Evolutionary conservation across 2,113 vertebrate species (phyloP).

Genomic region (Zootoca vivipara): DNA sequence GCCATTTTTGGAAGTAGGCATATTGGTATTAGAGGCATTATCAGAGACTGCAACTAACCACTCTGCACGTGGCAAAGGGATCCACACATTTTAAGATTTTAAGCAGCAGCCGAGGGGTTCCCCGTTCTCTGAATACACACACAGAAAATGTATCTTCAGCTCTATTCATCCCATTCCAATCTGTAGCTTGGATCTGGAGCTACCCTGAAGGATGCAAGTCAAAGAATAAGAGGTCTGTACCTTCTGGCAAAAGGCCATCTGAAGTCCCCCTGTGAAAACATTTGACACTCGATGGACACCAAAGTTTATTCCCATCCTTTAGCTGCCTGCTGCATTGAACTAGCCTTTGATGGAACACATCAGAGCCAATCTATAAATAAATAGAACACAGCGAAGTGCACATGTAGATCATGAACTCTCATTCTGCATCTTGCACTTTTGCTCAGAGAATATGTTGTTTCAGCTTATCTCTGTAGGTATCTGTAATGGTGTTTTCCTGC

Average conservation of each 20-base stretch:
- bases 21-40: no score
- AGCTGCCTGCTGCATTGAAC: slow-evolving; percentile 66
- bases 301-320: slow-evolving; percentile 66
- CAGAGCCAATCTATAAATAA: slow-evolving; percentile 66
- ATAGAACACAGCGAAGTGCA: slow-evolving; percentile 59
- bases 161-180: slow-evolving; percentile 32
- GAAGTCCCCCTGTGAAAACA: slow-evolving; percentile 58
- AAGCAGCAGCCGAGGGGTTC: not conserved
- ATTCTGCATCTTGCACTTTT: slow-evolving; percentile 67
- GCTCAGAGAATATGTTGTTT: slow-evolving; percentile 61
- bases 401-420: slow-evolving; percentile 64
- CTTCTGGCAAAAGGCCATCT: slow-evolving; percentile 45
- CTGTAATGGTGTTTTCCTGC: slow-evolving; percentile 52
- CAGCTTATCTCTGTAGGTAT: slow-evolving; percentile 57
- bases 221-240: slow-evolving; percentile 32
- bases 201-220: slow-evolving; percentile 42
- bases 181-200: slow-evolving; percentile 45
- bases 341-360: slow-evolving; percentile 71
- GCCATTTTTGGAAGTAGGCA: not conserved
- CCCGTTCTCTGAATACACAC: not conserved
- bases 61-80: not conserved
- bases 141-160: slow-evolving; percentile 38
- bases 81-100: not conserved
- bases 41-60: not conserved
- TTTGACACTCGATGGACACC: slow-evolving; percentile 70